Evolutionary conservation across 2,113 vertebrate species (phyloP), one percentile per base, ranked within the genome.

Genomic region (Corythornis cristatus): DNA sequence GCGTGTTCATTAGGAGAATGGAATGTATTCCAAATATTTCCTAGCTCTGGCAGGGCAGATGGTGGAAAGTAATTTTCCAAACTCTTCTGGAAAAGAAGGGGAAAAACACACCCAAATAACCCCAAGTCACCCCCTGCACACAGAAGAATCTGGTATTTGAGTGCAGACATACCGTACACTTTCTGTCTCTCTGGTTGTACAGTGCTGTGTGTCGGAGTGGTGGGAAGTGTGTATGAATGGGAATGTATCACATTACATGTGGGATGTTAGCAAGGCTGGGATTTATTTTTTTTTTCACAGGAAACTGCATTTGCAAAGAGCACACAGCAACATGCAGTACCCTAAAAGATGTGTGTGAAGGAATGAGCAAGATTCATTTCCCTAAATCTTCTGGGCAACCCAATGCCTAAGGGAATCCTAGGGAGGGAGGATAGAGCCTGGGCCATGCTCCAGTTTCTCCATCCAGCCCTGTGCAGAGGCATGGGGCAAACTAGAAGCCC

Each of bases 11-110:
- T 96, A 95, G 77, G 89, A 94, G 95, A 96, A 95, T 95, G 93
- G 93, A 97, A 97, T 93, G 91, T 95, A 95, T 96, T 97, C 96
- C 96, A 96, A 96, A 96, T 93, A 97, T 96, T 96, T 95, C 94
- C 82, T 70, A 67, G 92, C 77, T 80, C 83, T 93, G 89, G 89
- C 88, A 83, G 91, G 92, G 93, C 95, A 97, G 96, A 97, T 97
- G 97, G 95, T 87, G 81, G 90, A 94, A 96, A 97, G 94, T 83
- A 91, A 96, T 96, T 93, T 94, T 94, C 93, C 89, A 96, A 95
- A 96, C 88, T 94, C 88, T 90, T 94, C 72, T 90, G 92, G 86
- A 96, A 93, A 83, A 61, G n/a, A 28, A 15, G 45, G 70, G 9
- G 2, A 11, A 29, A 5, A 40, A 56, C 75, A 68, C 54, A 75